Conservation (phyloP, 2,888 invertebrate genomes). For the Malacosoma neustria region DNA sequence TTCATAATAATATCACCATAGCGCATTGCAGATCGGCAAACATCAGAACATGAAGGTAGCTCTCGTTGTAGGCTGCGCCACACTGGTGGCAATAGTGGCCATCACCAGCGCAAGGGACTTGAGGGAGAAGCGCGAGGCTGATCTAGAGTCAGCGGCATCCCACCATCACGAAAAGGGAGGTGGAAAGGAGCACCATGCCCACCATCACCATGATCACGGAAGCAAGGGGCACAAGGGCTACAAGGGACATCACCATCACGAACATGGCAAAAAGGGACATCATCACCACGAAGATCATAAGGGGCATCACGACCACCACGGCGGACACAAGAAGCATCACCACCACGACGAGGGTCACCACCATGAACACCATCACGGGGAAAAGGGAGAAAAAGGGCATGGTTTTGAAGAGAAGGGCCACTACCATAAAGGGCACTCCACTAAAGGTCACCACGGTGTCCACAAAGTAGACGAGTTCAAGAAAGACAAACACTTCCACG, state of each 20-base stretch:
- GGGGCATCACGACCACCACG: constrained; percentile 75
- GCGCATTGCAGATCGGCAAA: constrained; percentile 28
- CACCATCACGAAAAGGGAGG: constrained; percentile 69
- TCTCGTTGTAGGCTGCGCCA: constrained; percentile 34
- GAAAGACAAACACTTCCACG: constrained; percentile 89
- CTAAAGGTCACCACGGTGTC: constrained; percentile 88
- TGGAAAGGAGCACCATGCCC: constrained; percentile 77
- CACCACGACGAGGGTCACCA: constrained; percentile 80
- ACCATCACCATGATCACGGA: constrained; percentile 78
- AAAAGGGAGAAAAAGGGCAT: constrained; percentile 78
- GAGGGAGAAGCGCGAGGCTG: constrained; percentile 58
- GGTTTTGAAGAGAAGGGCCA: constrained; percentile 75
- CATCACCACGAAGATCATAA: constrained; percentile 80
- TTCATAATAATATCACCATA: constrained; percentile 35
- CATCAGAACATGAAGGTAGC: constrained; percentile 38
- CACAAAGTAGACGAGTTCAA: constrained; percentile 90
- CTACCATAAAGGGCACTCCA: constrained; percentile 88
- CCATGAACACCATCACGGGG: constrained; percentile 77
- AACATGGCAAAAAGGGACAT: constrained; percentile 81
- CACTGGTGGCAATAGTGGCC: constrained; percentile 45
- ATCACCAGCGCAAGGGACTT: constrained; percentile 55
- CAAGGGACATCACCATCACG: constrained; percentile 78
- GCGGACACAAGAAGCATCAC: constrained; percentile 78
- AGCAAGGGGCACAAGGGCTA: constrained; percentile 82
- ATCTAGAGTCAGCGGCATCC: constrained; percentile 69